Evolutionary conservation across 2,888 invertebrate genomes (phyloP).

Genomic region (Polyploca ridens): DNA sequence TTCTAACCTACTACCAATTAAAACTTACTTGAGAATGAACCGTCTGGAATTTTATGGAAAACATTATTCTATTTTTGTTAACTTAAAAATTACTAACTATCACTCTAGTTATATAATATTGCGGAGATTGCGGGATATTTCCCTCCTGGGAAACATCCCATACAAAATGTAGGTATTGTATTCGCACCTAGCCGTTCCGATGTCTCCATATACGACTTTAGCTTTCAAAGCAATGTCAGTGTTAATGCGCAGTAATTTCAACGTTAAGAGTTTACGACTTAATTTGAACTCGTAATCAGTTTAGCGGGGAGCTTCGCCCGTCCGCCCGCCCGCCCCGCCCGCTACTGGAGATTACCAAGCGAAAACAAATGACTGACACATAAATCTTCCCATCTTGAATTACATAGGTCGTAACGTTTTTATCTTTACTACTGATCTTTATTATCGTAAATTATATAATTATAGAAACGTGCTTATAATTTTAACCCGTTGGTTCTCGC

Average conservation of each 20-base stretch:
- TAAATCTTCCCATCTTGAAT: conserved; percentile 66
- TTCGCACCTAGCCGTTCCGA: background rate
- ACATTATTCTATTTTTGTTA: background rate
- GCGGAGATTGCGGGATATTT: background rate
- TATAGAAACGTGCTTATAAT: background rate
- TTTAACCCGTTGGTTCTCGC: no score
- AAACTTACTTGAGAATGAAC: conserved; percentile 8
- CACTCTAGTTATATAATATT: background rate
- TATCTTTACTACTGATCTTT: conserved; percentile 50
- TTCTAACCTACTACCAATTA: no score
- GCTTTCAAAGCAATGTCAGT: conserved; percentile 57
- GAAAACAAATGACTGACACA: conserved; percentile 71
- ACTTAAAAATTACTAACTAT: no score
- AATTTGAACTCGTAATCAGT: conserved; percentile 82
- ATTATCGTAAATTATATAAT: conserved; percentile 40
- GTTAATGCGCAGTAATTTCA: conserved; percentile 75
- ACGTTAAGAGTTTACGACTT: conserved; percentile 79
- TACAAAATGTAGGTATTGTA: background rate
- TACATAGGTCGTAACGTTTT: conserved; percentile 53
- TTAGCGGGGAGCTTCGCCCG: conserved; percentile 62
- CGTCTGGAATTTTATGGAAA: background rate
- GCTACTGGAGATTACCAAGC: conserved; percentile 62
- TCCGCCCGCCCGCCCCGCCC: conserved; percentile 34
- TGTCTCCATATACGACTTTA: conserved; percentile 16
- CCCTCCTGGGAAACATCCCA: background rate